Evolutionary conservation across 2,113 vertebrate genomes (phyloP), one percentile per base, ranked within the genome.

Genomic region (Pionites leucogaster): DNA sequence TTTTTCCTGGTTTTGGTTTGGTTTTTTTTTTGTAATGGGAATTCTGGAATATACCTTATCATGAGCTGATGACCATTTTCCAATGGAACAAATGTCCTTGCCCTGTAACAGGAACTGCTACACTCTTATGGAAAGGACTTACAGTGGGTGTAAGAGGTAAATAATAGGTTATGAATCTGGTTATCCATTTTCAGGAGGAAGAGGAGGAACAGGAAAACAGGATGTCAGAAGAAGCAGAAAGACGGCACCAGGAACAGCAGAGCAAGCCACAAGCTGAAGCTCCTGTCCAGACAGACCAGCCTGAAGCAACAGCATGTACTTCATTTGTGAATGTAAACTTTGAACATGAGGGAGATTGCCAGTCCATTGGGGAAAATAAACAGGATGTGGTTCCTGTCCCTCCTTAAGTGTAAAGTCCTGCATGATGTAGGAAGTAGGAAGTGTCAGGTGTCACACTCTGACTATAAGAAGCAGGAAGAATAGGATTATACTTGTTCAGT

Each of bases 161-260:
- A 47, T 12, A 74, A 57, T 47, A 92, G 65, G n/a, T 53, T 62
- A 57, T 3, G 2, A 78, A 68, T 44, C 55, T 46, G 19, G 10
- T 71, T 72, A 4, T 47, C 37, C 72, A 3, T 49, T 85, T 96
- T 59, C 96, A 99, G 99, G 99, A 98, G 62, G 99, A 99, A 84
- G 98, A 99, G 25, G 98, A 99, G 37, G 98, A 98, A 11, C 98
- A 98, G 92, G 99, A 99, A 95, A 99, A 98, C 90, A 98, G 97
- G 29, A 98, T 99, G 97, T 99, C 99, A 35, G 99, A 99, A 95
- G 98, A 98, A 98, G 99, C 98, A 9, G 99, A 99, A 93, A 98
- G 97, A 76, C 96, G 96, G 59, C 98, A 98, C 42, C 98, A 98
- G 82, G 98, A 98, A 46, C 96, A 98, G 47, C 98, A 96, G 86